Evolutionary conservation across 2,888 invertebrate genomes (phyloP).

Genomic region (Amiota mariae): DNA sequence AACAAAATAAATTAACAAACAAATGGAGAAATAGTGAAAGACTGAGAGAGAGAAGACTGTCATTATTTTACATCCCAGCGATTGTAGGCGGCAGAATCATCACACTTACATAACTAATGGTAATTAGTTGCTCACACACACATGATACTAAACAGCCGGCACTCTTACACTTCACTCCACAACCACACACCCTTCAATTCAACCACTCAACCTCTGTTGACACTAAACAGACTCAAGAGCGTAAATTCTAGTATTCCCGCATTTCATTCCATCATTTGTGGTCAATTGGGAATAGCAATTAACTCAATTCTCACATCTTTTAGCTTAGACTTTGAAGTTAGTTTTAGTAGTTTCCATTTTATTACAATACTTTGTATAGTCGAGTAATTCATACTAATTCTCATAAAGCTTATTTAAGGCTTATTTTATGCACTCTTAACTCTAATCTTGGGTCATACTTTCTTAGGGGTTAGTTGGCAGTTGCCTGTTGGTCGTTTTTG

Average conservation of each 20-base stretch:
- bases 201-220: slow-evolving; percentile 27
- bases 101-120: slow-evolving; percentile 58
- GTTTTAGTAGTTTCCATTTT: too few relatives aligned
- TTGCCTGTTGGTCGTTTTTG: too few relatives aligned
- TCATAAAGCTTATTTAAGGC: too few relatives aligned
- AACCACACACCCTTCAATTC: slow-evolving; percentile 23
- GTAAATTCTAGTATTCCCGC: slow-evolving; percentile 22
- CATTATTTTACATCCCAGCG: slow-evolving; percentile 6
- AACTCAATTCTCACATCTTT: slow-evolving; percentile 45
- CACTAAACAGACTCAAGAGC: slow-evolving; percentile 39
- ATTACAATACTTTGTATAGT: too few relatives aligned
- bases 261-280: slow-evolving; percentile 44
- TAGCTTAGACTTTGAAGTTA: slow-evolving; percentile 1
- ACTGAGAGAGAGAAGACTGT: slow-evolving; percentile 44
- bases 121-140: slow-evolving; percentile 60
- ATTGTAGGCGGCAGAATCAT: slow-evolving; percentile 52
- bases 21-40: slow-evolving; percentile 15
- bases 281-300: slow-evolving; percentile 64
- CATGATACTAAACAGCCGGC: slow-evolving; percentile 32
- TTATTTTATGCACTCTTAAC: too few relatives aligned
- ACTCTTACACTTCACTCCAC: slow-evolving; percentile 35
- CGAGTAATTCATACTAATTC: too few relatives aligned
- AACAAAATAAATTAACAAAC: slow-evolving; percentile 17
- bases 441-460: too few relatives aligned
- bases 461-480: too few relatives aligned